phyloP scores from a whole-genome alignment of 2,888 invertebrate species.

The Camptogramma bilineatum region DNA sequence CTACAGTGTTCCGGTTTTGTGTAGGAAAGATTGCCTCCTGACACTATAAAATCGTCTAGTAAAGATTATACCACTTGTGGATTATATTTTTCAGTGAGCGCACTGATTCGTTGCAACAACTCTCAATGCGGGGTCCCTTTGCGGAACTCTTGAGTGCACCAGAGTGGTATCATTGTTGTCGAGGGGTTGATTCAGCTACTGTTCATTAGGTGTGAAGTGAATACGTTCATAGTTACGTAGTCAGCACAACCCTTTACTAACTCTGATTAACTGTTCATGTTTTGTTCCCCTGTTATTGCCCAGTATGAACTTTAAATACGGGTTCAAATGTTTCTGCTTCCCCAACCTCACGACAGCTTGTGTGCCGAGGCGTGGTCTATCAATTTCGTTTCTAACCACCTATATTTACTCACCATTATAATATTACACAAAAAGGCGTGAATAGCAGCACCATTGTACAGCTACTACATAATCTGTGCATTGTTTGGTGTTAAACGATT shows the following conservation, averaged over 20 bases:
- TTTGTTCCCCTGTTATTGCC: constrained; percentile 8
- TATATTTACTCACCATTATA: constrained; percentile 21
- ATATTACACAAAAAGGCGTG: constrained; percentile 24
- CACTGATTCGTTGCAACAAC: not conserved
- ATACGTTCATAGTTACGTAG: not conserved
- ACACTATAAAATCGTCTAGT: too few relatives aligned
- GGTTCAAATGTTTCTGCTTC: constrained; percentile 12
- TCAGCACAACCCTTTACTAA: constrained; percentile 1
- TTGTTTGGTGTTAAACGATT: constrained; percentile 46
- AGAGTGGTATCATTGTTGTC: constrained; percentile 10
- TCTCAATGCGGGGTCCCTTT: constrained; percentile 3
- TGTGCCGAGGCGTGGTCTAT: constrained; percentile 10
- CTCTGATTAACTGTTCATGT: constrained; percentile 10
- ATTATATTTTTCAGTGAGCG: not conserved
- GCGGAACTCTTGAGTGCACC: not conserved
- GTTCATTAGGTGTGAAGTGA: constrained; percentile 7
- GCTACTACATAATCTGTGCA: constrained; percentile 44
- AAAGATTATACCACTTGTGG: not conserved
- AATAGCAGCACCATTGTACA: constrained; percentile 17
- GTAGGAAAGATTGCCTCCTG: too few relatives aligned
- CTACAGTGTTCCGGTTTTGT: too few relatives aligned
- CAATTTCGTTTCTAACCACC: constrained; percentile 11
- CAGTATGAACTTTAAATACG: constrained; percentile 1
- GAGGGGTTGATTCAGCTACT: constrained; percentile 14
- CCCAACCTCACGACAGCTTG: constrained; percentile 8